Evolutionary conservation across 2,113 vertebrate species (phyloP).

Genomic region (Recurvirostra avosetta): DNA sequence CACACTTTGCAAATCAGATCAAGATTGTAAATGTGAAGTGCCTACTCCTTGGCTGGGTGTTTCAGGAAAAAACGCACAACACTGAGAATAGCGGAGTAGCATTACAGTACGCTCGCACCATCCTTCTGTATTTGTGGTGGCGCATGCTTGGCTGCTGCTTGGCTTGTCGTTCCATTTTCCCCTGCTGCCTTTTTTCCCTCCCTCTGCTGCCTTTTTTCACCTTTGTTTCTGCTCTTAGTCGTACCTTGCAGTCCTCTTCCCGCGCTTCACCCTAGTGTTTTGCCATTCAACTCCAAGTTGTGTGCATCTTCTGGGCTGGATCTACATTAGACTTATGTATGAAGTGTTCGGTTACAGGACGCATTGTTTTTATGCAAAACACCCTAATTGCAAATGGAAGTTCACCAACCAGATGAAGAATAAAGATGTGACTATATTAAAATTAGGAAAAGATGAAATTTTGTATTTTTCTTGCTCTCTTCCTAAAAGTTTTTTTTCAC

Average conservation of each 20-base stretch:
- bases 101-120: rapidly evolving
- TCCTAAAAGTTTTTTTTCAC: background rate
- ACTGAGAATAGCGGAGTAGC: background rate
- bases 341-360: background rate
- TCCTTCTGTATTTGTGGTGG: background rate
- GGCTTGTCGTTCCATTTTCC: background rate
- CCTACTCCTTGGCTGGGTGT: background rate
- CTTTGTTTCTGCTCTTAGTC: background rate
- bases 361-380: background rate
- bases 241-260: background rate
- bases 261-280: background rate
- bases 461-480: background rate
- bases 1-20: background rate
- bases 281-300: background rate
- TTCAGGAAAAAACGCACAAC: background rate
- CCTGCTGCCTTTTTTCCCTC: background rate
- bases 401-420: background rate
- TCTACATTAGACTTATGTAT: background rate
- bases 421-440: background rate
- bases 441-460: background rate
- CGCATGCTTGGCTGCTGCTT: background rate
- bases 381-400: background rate
- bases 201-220: background rate
- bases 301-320: background rate
- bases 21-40: background rate